Conservation (phyloP, 2,888 invertebrate species). For the Fragum whitleyi region DNA sequence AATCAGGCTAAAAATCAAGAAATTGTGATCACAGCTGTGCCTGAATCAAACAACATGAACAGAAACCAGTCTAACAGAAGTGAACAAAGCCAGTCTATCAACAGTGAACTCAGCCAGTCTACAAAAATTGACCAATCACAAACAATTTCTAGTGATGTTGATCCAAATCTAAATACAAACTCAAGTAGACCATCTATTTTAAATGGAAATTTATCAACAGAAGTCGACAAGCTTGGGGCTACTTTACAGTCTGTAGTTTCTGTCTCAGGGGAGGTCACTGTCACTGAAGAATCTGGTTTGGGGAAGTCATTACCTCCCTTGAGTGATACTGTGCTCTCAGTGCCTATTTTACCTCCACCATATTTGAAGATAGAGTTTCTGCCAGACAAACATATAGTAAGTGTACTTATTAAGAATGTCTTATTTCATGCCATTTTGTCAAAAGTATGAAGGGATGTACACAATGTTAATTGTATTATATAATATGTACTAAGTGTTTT, state of each 20-base stretch:
- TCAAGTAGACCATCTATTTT: not conserved
- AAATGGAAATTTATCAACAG: not conserved
- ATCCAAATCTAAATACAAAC: not conserved
- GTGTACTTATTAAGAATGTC: conserved; percentile 22
- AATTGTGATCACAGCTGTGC: not conserved
- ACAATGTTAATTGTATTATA: too few species aligned
- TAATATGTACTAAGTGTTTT: too few species aligned
- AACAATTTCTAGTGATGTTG: too few species aligned
- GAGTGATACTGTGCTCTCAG: conserved; percentile 71
- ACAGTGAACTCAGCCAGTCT: not conserved
- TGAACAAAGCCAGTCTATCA: not conserved
- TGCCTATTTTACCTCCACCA: conserved; percentile 75
- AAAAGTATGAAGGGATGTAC: too few species aligned
- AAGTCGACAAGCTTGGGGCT: not conserved
- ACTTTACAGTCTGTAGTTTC: not conserved
- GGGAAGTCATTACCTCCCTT: conserved; percentile 66
- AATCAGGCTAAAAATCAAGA: too few species aligned
- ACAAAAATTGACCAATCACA: not conserved
- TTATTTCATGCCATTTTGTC: too few species aligned
- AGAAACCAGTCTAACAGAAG: not conserved
- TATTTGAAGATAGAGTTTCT: conserved; percentile 70
- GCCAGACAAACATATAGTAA: conserved; percentile 58
- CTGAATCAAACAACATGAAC: not conserved
- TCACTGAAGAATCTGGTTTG: conserved; percentile 42
- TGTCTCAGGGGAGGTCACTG: not conserved